Evolutionary conservation across 2,113 vertebrate genomes (phyloP).

Genomic region (Herpetotheres cachinnans): DNA sequence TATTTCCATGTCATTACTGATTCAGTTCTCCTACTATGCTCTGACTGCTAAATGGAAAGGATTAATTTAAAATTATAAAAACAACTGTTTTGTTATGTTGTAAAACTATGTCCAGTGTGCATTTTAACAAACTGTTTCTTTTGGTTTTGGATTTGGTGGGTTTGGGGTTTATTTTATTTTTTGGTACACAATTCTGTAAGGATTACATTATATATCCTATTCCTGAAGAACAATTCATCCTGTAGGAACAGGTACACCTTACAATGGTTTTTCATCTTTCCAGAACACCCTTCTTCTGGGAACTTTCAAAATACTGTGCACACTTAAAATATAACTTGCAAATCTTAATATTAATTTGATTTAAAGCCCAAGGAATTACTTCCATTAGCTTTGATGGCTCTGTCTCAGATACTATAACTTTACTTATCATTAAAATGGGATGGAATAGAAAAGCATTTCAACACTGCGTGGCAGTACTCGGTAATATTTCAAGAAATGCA

Average conservation of each 20-base stretch:
- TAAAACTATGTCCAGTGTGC: not conserved
- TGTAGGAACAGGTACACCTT: not conserved
- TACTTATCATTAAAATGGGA: not conserved
- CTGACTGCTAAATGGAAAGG: not conserved
- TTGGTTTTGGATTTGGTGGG: not conserved
- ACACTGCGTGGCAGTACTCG: not conserved
- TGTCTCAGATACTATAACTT: not conserved
- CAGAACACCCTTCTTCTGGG: not conserved
- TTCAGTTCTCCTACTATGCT: not conserved
- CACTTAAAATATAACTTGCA: not conserved
- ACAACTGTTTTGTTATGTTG: not conserved
- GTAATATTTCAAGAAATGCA: not conserved
- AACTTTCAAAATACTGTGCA: not conserved
- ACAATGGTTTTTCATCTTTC: not conserved
- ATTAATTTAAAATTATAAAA: not conserved
- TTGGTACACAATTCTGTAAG: not conserved
- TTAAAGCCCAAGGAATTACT: not conserved
- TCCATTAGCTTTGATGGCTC: not conserved
- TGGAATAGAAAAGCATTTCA: not conserved
- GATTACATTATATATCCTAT: not conserved
- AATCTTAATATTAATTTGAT: not conserved
- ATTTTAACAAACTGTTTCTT: not conserved
- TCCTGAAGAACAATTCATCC: not conserved
- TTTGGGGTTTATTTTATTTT: not conserved
- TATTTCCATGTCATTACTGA: constrained; percentile 36